Evolutionary conservation across 1,140 invertebrate genomes (phyloP).

Genomic region (Anastrepha obliqua): DNA sequence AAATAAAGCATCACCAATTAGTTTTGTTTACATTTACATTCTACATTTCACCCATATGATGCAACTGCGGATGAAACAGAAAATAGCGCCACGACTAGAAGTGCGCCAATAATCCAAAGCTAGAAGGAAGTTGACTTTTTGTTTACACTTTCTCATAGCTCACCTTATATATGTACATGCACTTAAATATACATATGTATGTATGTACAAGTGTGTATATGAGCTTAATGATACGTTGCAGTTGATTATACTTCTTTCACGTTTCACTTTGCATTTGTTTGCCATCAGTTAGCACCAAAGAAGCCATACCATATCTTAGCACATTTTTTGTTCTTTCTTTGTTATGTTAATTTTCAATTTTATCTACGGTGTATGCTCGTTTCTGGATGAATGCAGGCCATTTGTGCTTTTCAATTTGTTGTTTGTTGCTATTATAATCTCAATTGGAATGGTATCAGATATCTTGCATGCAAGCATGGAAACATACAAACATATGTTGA

Average conservation of each 20-base stretch:
- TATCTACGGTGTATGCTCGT: too few relatives aligned
- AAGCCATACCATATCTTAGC: background rate
- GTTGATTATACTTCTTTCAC: background rate
- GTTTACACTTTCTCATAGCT: background rate
- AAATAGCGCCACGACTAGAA: background rate
- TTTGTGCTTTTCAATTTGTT: conserved; percentile 6
- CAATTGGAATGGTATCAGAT: background rate
- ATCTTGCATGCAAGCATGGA: background rate
- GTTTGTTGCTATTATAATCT: conserved; percentile 1
- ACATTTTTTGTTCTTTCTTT: background rate
- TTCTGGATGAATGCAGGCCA: conserved; percentile 3
- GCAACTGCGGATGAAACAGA: background rate
- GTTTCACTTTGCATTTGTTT: conserved; percentile 7
- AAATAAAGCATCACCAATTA: conserved; percentile 24
- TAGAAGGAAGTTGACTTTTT: background rate
- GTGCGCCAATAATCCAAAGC: background rate
- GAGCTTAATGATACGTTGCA: background rate
- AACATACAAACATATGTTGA: too few relatives aligned
- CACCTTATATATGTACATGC: background rate
- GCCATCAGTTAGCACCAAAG: conserved; percentile 21
- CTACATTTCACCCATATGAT: background rate
- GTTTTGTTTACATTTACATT: conserved; percentile 32
- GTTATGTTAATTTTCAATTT: conserved; percentile 8
- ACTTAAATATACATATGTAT: too few relatives aligned
- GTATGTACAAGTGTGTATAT: too few relatives aligned